Evolutionary conservation across 2,113 vertebrate species (phyloP), one percentile per base, ranked within the genome.

Genomic region (Rynchops niger): DNA sequence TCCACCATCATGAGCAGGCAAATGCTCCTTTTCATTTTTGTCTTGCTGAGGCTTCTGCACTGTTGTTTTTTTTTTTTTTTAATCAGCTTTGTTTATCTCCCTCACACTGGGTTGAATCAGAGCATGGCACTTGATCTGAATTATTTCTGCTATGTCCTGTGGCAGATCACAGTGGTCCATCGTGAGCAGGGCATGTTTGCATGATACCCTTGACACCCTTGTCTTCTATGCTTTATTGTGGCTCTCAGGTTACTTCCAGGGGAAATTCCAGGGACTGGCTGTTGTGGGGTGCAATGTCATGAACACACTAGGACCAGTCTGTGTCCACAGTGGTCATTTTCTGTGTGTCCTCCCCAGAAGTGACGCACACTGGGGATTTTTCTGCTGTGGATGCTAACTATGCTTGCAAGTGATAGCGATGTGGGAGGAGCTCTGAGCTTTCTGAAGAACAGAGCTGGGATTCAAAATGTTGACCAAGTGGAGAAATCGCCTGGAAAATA

Each of bases 281-380:
- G 0, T 58, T 58, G 32, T 71, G 55, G 14, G 38, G 25, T 62
- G 32, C 29, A 82, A 2, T 56, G 21, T 43, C 77, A 67, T 7
- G 4, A 69, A 18, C 0, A 0, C 19, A 9, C 5, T 20, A 29
- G 38, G 18, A 56, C 32, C 65, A 30, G 22, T 56, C 32, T 59
- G 34, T 67, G 32, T 69, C 66, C 50, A 11, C 27, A 15, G 66
- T 25, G 65, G 20, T 63, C 61, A 43, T 0, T 47, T 72, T 49
- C 40, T 65, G n/a, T 6, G 3, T 26, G 16, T 72, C 18, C 25
- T 76, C 30, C 50, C 21, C 58, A 79, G 43, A 86, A 47, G 32
- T 66, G 43, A 45, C 23, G 59, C 3, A 1, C n/a, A 21, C 6
- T 5, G 38, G 61, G 70, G 56, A 43, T 58, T 84, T 90, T 89